A percentile compares a stretch with the other conserved stretches of the same genome.
These are phyloP conservation scores for Cetonia aurata DNA, from an alignment of 2,888 invertebrate genomes.

Conservation along the genomic window DNA sequence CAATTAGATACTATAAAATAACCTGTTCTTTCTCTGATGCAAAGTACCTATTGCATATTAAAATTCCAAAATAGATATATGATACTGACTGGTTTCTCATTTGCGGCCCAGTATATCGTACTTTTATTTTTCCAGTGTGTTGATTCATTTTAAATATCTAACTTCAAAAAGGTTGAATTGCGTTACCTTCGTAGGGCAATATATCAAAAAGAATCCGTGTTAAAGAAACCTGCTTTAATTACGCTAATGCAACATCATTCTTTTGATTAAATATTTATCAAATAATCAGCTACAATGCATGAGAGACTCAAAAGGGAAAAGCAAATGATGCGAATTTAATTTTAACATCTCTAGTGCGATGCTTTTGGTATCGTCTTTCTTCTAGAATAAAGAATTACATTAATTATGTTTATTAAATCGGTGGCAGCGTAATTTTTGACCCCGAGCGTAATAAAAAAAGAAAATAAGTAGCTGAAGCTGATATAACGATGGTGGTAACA, in stretches of 20 bases:
- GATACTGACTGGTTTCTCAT: no score
- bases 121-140: no score
- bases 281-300: constrained; percentile 1
- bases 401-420: constrained; percentile 15
- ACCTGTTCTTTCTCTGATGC: no score
- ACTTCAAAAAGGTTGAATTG: no score
- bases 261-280: constrained; percentile 13
- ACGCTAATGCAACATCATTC: constrained; percentile 1
- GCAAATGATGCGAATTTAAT: background rate
- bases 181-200: no score
- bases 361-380: background rate
- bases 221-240: constrained; percentile 2
- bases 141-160: no score
- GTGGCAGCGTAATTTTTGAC: constrained; percentile 1
- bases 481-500: background rate
- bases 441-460: background rate
- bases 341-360: background rate
- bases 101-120: no score
- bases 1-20: no score
- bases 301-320: background rate
- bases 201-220: no score
- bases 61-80: no score
- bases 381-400: constrained; percentile 1
- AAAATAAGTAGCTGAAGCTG: background rate
- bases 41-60: no score